phyloP scores from a whole-genome alignment of 2,113 vertebrate species.

The Indicator maculatus region DNA sequence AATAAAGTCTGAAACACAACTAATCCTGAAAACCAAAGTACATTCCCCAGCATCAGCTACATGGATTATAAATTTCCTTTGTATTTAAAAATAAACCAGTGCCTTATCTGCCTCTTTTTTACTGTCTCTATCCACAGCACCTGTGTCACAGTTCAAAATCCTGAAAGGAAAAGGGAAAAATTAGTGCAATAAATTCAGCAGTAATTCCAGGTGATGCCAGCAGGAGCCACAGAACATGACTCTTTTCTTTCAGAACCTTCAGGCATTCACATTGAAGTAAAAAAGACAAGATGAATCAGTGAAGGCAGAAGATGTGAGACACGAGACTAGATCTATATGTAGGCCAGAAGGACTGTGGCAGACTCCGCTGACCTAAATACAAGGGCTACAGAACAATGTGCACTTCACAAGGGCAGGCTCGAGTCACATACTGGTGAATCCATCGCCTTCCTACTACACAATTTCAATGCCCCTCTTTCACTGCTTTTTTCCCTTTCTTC shows the following conservation, averaged over 20 bases:
- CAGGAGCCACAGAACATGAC: accelerated
- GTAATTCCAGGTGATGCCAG: not conserved
- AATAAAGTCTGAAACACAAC: accelerated
- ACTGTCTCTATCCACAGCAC: not conserved
- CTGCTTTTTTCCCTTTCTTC: not conserved
- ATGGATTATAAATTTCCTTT: not conserved
- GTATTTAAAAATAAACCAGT: not conserved
- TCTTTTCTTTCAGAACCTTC: not conserved
- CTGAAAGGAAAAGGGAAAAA: not conserved
- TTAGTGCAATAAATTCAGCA: not conserved
- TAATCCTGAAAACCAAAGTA: accelerated
- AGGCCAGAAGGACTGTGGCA: not conserved
- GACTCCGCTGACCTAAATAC: accelerated
- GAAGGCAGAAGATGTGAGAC: not conserved
- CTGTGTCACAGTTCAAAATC: not conserved
- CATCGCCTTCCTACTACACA: not conserved
- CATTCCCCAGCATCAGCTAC: not conserved
- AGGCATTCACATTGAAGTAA: not conserved
- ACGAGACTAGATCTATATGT: accelerated
- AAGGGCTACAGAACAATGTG: not conserved
- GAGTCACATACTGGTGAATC: too few relatives aligned
- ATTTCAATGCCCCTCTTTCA: not conserved
- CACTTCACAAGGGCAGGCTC: accelerated
- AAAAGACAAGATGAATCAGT: not conserved
- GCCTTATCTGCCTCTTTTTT: not conserved